Evolutionary conservation across 2,113 vertebrate species (phyloP).

Genomic region (Limanda limanda): DNA sequence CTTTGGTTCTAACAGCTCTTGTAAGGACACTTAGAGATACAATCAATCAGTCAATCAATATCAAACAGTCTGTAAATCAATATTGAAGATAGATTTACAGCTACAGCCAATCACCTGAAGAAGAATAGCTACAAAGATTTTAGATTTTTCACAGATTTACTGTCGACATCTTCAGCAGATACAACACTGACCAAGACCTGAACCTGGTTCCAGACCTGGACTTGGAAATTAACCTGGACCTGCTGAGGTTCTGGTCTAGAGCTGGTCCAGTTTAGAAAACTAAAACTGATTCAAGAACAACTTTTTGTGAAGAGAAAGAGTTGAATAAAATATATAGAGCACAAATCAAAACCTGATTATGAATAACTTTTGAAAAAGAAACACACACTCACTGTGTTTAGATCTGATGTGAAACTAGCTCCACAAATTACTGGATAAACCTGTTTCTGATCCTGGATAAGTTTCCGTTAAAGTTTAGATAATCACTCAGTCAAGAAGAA

Average conservation of each 20-base stretch:
- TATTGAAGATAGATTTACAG: neutral
- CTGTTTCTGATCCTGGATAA: neutral
- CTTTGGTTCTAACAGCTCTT: constrained; percentile 49
- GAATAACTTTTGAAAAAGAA: neutral
- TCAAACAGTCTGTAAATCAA: too few relatives aligned
- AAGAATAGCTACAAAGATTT: neutral
- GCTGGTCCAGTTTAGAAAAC: neutral
- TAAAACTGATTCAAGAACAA: neutral
- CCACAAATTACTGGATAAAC: too few relatives aligned
- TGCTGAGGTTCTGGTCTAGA: neutral
- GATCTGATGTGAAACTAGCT: neutral
- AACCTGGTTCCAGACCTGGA: neutral
- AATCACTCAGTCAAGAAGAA: neutral
- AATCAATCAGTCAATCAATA: constrained; percentile 2
- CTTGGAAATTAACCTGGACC: neutral
- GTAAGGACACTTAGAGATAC: constrained; percentile 36
- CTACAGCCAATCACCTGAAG: neutral
- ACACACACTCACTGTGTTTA: neutral
- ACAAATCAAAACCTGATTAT: constrained; percentile 6
- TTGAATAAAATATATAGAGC: neutral
- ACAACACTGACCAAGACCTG: neutral
- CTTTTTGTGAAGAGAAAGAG: neutral
- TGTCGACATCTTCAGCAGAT: neutral
- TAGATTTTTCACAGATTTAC: neutral
- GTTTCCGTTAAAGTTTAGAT: too few relatives aligned